Conservation (phyloP, 2,888 invertebrate genomes). For the Globia sparganii region DNA sequence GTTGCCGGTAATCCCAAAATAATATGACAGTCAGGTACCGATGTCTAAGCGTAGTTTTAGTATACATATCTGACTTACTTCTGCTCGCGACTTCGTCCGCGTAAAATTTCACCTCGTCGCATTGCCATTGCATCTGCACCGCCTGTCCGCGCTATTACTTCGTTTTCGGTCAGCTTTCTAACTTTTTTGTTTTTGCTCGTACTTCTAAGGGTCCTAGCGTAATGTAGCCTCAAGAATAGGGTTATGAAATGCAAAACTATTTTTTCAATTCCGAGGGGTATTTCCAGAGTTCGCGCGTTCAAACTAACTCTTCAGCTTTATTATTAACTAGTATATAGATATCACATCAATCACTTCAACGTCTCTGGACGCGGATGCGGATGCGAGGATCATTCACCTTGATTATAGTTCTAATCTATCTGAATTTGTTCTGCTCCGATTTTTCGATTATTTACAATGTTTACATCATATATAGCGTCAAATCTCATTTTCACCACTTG, state of each 20-base stretch:
- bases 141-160: no score
- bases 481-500: slow-evolving; percentile 21
- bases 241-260: no score
- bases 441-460: slow-evolving; percentile 48
- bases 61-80: background rate
- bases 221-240: no score
- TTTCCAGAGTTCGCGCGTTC: background rate
- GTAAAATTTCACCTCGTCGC: background rate
- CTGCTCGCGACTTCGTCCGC: background rate
- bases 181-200: no score
- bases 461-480: slow-evolving; percentile 8
- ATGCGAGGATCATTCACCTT: slow-evolving; percentile 47
- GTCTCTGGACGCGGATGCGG: slow-evolving; percentile 45
- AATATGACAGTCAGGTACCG: background rate
- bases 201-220: no score
- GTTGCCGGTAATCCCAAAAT: background rate
- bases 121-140: no score
- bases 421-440: slow-evolving; percentile 48
- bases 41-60: slow-evolving; percentile 6
- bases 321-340: background rate
- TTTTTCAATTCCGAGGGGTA: background rate
- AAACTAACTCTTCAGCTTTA: background rate
- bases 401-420: slow-evolving; percentile 42
- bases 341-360: slow-evolving; percentile 46
- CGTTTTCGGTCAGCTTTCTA: no score